Conservation (phyloP, 2,888 invertebrate genomes). For the Macrophya annulata region DNA sequence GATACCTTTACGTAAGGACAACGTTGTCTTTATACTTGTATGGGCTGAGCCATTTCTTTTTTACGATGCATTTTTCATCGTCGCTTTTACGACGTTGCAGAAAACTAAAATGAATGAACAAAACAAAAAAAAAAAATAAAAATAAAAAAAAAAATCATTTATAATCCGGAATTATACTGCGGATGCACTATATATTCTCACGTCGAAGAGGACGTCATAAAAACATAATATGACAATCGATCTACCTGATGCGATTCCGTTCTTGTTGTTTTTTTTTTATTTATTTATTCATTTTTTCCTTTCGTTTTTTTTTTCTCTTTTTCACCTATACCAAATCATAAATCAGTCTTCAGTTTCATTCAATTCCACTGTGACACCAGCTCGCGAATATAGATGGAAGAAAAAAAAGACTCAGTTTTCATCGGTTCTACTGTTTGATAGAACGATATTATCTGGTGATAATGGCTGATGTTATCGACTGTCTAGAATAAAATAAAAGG, state of each 20-base stretch:
- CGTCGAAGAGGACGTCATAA: constrained; percentile 2
- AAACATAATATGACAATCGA: constrained; percentile 19
- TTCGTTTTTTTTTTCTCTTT: not conserved
- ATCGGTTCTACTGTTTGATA: constrained; percentile 15
- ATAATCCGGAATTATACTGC: not conserved
- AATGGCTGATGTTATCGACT: constrained; percentile 1
- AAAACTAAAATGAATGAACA: not conserved
- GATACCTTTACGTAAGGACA: constrained; percentile 71
- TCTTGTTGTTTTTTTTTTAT: not conserved
- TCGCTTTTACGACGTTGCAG: constrained; percentile 29
- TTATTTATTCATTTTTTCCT: too few species aligned
- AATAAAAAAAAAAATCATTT: not conserved
- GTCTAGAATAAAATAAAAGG: constrained; percentile 29
- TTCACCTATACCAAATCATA: not conserved
- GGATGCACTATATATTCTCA: not conserved
- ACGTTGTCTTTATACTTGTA: not conserved
- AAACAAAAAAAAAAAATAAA: not conserved
- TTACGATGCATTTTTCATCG: constrained; percentile 27
- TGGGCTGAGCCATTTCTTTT: constrained; percentile 33
- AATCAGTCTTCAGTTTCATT: constrained; percentile 22
- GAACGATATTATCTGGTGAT: constrained; percentile 22
- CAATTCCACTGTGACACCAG: constrained; percentile 12
- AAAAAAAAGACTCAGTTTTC: not conserved
- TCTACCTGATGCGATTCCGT: constrained; percentile 7
- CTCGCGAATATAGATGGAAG: not conserved